Conservation (phyloP, 1,140 invertebrate genomes). For the Zaprionus inermis region DNA sequence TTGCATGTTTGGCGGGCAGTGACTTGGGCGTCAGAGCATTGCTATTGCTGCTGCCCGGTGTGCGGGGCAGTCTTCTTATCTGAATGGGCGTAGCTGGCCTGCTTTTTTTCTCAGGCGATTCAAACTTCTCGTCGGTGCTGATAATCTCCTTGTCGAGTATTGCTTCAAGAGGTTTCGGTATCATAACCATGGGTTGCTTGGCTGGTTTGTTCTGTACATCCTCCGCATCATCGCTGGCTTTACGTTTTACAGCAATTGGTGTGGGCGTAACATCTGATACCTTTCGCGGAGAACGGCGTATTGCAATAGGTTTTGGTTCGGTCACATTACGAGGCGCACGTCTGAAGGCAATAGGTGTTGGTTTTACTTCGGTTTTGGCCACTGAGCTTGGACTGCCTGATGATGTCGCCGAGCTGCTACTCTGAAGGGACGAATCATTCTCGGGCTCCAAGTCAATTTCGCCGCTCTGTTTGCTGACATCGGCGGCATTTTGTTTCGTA, state of each 20-base stretch:
- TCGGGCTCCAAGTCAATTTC: conserved; percentile 56
- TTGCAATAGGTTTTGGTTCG: conserved; percentile 54
- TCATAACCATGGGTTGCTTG: conserved; percentile 31
- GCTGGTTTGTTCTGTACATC: conserved; percentile 18
- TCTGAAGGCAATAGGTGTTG: conserved; percentile 57
- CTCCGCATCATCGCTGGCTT: conserved; percentile 41
- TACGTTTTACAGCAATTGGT: conserved; percentile 47
- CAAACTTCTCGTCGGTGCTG: conserved; percentile 79
- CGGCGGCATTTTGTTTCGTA: neutral
- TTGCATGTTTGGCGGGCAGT: conserved; percentile 60
- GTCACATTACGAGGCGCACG: conserved; percentile 56
- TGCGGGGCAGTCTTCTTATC: conserved; percentile 69
- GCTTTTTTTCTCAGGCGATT: conserved; percentile 76
- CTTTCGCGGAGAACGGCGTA: conserved; percentile 58
- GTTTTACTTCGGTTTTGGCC: conserved; percentile 31
- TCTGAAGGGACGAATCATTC: conserved; percentile 66
- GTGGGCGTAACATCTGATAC: conserved; percentile 1
- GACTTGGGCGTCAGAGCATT: conserved; percentile 47
- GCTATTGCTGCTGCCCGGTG: conserved; percentile 59
- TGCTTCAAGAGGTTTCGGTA: conserved; percentile 30
- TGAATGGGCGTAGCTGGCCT: conserved; percentile 74
- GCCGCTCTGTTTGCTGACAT: conserved; percentile 1
- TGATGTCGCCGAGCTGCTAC: conserved; percentile 48
- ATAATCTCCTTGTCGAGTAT: conserved; percentile 79
- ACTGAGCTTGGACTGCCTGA: conserved; percentile 49